Percentiles rank a stretch among this genome's conserved stretches.
phyloP scores from a whole-genome alignment of 2,113 vertebrate species.

The Octodon degus region DNA sequence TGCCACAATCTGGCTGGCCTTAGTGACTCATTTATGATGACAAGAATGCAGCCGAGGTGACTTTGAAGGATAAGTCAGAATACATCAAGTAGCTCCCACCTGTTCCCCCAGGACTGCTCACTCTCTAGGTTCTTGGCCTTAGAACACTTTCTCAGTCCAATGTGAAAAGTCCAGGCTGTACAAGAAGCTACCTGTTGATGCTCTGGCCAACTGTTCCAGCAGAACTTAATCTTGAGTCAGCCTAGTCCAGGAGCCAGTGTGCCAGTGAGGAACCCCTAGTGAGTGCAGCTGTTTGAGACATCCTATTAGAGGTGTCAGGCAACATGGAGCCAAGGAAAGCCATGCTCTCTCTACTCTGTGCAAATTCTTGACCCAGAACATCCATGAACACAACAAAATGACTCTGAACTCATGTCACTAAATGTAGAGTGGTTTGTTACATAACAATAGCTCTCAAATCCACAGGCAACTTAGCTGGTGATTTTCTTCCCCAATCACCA shows the following conservation, averaged over 20 bases:
- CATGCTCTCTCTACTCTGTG: not conserved
- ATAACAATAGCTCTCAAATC: not conserved
- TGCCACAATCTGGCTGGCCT: not conserved
- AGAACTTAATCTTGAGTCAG: not conserved
- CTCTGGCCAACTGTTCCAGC: not conserved
- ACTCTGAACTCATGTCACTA: not conserved
- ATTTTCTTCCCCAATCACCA: not conserved
- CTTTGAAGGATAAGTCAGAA: not conserved
- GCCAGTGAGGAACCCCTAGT: not conserved
- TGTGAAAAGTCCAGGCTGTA: not conserved
- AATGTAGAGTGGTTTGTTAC: not conserved
- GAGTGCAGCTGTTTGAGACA: not conserved
- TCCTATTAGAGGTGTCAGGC: not conserved
- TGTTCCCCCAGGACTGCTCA: not conserved
- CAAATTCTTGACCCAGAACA: conserved; percentile 33
- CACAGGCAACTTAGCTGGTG: not conserved
- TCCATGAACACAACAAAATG: not conserved
- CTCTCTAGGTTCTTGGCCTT: not conserved
- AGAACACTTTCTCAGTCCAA: not conserved
- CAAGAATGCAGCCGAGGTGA: not conserved
- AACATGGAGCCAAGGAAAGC: not conserved
- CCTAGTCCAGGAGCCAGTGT: not conserved
- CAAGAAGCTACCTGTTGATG: not conserved
- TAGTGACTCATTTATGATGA: not conserved
- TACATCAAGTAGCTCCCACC: not conserved